phyloP scores from a whole-genome alignment of 2,888 invertebrate genomes.

The Acleris literana region DNA sequence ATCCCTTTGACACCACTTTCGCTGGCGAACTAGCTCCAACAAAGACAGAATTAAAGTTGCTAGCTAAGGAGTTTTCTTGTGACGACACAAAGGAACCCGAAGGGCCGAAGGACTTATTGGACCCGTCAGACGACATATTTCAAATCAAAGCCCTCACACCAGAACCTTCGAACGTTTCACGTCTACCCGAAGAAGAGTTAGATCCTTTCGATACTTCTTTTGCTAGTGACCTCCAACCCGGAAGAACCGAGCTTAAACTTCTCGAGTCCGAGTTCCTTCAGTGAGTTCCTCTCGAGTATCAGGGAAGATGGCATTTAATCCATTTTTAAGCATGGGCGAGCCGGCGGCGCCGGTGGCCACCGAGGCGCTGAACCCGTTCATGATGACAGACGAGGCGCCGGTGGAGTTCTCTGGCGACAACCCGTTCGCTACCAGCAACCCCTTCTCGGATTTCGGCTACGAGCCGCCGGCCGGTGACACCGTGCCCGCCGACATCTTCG shows the following conservation, averaged over 20 bases:
- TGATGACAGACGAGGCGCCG: slow-evolving; percentile 78
- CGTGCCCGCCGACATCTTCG: slow-evolving; percentile 71
- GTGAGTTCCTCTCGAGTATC: slow-evolving; percentile 32
- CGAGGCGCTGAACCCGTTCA: slow-evolving; percentile 87
- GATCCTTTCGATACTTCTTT: slow-evolving; percentile 95
- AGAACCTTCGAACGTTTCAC: slow-evolving; percentile 68
- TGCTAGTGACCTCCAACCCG: slow-evolving; percentile 88
- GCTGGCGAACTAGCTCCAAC: slow-evolving; percentile 90
- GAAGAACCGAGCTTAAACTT: slow-evolving; percentile 89
- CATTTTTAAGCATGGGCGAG: slow-evolving; percentile 90
- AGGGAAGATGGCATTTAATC: slow-evolving; percentile 87
- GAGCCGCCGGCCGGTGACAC: slow-evolving; percentile 70
- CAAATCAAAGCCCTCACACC: slow-evolving; percentile 89
- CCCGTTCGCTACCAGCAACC: slow-evolving; percentile 89
- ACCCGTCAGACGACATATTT: slow-evolving; percentile 82
- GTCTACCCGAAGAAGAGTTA: slow-evolving; percentile 69
- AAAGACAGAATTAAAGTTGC: slow-evolving; percentile 89
- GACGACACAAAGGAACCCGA: slow-evolving; percentile 64
- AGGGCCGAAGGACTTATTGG: slow-evolving; percentile 74
- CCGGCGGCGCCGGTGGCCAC: slow-evolving; percentile 77
- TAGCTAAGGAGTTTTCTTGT: slow-evolving; percentile 89
- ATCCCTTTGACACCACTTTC: slow-evolving; percentile 95
- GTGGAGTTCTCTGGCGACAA: slow-evolving; percentile 80
- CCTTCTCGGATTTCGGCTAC: slow-evolving; percentile 85
- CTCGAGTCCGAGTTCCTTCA: slow-evolving; percentile 88